Conservation (phyloP, 2,797 vertebrate genomes). For the Alosa sapidissima region DNA sequence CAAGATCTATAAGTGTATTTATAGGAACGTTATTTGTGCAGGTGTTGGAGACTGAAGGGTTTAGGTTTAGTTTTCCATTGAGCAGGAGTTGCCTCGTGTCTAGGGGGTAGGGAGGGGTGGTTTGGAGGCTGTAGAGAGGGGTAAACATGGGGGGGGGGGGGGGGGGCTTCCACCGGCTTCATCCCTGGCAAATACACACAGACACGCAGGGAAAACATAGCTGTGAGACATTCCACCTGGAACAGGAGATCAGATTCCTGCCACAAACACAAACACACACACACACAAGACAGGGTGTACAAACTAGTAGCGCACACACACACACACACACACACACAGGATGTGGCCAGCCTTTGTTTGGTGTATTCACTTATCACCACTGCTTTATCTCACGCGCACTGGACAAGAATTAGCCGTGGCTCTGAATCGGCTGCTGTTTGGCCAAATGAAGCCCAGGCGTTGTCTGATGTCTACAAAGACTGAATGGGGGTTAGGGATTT, state of each 20-base stretch:
- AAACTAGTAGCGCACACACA: not conserved
- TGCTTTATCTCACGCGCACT: not conserved
- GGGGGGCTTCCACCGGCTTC: not conserved
- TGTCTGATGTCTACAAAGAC: not conserved
- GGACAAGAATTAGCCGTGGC: not conserved
- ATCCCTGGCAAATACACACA: conserved; percentile 15
- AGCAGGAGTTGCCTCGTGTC: not conserved
- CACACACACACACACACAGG: not conserved
- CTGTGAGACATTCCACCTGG: conserved; percentile 8
- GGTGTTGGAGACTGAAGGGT: not conserved
- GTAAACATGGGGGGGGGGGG: conserved; percentile 38
- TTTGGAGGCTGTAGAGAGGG: conserved; percentile 16
- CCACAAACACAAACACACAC: conserved; percentile 2
- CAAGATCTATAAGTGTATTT: no score
- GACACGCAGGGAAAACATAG: conserved; percentile 3
- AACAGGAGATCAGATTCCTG: not conserved
- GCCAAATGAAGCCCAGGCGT: not conserved
- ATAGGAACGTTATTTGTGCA: no score
- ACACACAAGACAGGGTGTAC: not conserved
- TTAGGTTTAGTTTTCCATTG: not conserved
- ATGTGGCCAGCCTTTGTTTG: not conserved
- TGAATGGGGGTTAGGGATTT: conserved; percentile 3
- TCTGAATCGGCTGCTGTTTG: not conserved
- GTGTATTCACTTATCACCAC: not conserved
- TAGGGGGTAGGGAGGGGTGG: not conserved